Evolutionary conservation across 2,113 vertebrate genomes (phyloP).

Genomic region (Apaloderma vittatum): DNA sequence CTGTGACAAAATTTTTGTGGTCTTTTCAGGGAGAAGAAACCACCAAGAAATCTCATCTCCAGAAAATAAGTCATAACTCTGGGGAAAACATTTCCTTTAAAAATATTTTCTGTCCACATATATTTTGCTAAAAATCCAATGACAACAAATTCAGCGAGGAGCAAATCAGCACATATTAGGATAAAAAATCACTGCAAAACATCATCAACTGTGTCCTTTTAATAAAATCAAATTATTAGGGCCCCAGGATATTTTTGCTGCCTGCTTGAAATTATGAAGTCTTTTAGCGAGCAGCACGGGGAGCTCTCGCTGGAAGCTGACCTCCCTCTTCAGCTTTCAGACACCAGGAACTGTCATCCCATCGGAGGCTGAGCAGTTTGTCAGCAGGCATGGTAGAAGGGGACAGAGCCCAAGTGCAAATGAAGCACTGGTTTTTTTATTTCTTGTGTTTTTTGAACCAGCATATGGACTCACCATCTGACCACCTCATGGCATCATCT

Average conservation of each 20-base stretch:
- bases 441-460: not conserved
- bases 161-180: not conserved
- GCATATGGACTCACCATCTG: conserved; percentile 85
- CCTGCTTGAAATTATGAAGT: not conserved
- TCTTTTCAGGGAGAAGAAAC: not conserved
- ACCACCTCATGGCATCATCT: conserved; percentile 96
- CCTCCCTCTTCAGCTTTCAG: not conserved
- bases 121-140: not conserved
- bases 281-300: accelerated
- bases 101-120: not conserved
- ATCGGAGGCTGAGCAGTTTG: not conserved
- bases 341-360: not conserved
- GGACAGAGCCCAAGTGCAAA: not conserved
- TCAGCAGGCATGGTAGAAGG: not conserved
- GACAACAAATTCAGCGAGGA: not conserved
- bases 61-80: not conserved
- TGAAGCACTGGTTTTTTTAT: not conserved
- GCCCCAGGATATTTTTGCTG: not conserved
- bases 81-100: not conserved
- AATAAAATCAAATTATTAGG: not conserved
- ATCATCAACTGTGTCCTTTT: not conserved
- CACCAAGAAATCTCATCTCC: not conserved
- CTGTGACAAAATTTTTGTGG: not conserved
- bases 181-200: not conserved
- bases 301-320: not conserved